Percentiles rank a stretch among this genome's conserved stretches.
phyloP scores from a whole-genome alignment of 2,797 vertebrate species.

The Tiaroga cobitis region DNA sequence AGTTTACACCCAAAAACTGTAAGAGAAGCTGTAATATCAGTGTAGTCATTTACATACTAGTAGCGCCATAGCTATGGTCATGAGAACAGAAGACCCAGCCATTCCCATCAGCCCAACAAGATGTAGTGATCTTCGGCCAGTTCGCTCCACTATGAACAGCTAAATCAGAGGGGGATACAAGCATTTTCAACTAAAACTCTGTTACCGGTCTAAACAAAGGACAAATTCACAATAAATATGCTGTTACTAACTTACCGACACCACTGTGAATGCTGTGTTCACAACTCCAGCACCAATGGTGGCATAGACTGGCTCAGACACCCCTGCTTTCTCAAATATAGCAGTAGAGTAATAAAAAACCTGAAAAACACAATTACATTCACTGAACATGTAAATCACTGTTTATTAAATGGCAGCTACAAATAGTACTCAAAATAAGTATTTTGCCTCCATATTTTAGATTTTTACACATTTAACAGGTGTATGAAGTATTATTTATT shows the following conservation, averaged over 20 bases:
- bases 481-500: background rate
- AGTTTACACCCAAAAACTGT: background rate
- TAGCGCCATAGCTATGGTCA: conserved; percentile 89
- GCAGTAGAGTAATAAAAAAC: conserved; percentile 89
- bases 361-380: conserved; percentile 65
- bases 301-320: conserved; percentile 85
- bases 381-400: background rate
- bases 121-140: conserved; percentile 89
- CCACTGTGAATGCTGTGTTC: conserved; percentile 86
- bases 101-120: conserved; percentile 91
- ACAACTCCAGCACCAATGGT: conserved; percentile 87
- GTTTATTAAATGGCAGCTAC: background rate
- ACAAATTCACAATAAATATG: background rate
- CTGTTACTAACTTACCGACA: conserved; percentile 79
- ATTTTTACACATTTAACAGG: background rate
- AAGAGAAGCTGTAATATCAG: background rate
- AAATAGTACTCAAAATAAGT: background rate
- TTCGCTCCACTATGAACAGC: conserved; percentile 92
- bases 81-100: conserved; percentile 86
- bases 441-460: background rate
- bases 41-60: conserved; percentile 76
- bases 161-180: conserved; percentile 60
- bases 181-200: background rate
- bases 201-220: background rate
- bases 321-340: conserved; percentile 83